Base-by-base conservation (phyloP, 2,797 vertebrate genomes). In the Bovichtus diacanthus region DNA sequence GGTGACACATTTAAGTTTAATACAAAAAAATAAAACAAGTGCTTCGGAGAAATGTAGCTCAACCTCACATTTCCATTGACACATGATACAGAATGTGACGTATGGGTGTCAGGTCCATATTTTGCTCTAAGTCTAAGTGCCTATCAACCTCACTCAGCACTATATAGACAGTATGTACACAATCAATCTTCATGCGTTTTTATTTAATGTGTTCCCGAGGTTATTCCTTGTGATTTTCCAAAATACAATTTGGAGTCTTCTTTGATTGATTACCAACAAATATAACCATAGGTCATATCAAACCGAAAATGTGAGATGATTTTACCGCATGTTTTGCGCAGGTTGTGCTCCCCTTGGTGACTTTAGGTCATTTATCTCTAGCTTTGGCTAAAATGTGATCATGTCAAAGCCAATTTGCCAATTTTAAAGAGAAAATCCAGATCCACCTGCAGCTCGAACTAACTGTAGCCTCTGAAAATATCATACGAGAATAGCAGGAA, bases 391-490 rank as follows among this genome's bases (percentile, higher is more conserved):
- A 64, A 60, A 72, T 70, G 3, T 19, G 29, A 69, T 61, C 31
- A 70, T 34, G 43, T 77, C 60, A 54, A 43, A 25, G 64, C 27
- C 34, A 49, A 81, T 54, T 59, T 76, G 46, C 54, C n/a, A 43
- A 34, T 43, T 53, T 10, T 23, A 44, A 29, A 15, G 66, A 55
- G n/a, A 47, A 53, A 41, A 54, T 68, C 27, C 46, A 75, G 56
- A 61, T 63, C 44, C 16, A 46, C 12, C 64, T 44, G 8, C 29
- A 74, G 60, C 21, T 71, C 11, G 46, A 54, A 38, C 11, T 1
- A 59, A 43, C 25, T 43, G 3, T 3, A 39, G 19, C 7, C 21
- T 46, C 47, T 61, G 13, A 60, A 16, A 65, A 46, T 15, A 25
- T 49, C 31, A 63, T 11, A 39, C 4, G 46, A 56, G 18, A 59